phyloP scores from a whole-genome alignment of 2,797 vertebrate genomes.

The Clarias laeviceps region DNA sequence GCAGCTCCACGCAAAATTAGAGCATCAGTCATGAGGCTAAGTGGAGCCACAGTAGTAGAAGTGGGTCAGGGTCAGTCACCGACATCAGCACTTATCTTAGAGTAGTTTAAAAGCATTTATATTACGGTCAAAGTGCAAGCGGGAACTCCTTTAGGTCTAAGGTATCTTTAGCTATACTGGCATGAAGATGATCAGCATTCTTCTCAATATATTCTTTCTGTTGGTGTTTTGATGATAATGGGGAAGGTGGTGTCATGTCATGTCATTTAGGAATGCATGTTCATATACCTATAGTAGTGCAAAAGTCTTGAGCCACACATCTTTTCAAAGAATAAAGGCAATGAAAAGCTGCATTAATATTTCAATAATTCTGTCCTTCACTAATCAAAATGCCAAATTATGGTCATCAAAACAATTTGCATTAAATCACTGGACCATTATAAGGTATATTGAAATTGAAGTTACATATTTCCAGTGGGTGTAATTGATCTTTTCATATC shows the following conservation, averaged over 20 bases:
- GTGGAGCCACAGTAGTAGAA: background rate
- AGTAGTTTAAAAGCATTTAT: background rate
- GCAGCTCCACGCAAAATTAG: background rate
- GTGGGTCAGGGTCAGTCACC: background rate
- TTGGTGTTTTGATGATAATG: background rate
- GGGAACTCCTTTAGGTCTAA: background rate
- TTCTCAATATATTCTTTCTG: background rate
- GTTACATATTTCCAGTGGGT: background rate
- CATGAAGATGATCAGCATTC: background rate
- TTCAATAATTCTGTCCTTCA: background rate
- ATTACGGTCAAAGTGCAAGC: background rate
- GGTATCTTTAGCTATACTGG: background rate
- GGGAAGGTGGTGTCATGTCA: background rate
- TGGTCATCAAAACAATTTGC: background rate
- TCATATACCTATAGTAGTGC: background rate
- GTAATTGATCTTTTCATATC: background rate
- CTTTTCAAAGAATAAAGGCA: too few species aligned
- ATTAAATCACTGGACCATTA: background rate
- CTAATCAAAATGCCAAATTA: background rate
- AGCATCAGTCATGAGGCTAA: background rate
- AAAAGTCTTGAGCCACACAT: too few species aligned
- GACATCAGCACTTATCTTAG: background rate
- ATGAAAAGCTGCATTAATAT: background rate
- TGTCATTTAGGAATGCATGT: background rate
- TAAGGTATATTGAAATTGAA: background rate